Conservation (phyloP, 2,113 vertebrate species). For the Acanthochromis polyacanthus region DNA sequence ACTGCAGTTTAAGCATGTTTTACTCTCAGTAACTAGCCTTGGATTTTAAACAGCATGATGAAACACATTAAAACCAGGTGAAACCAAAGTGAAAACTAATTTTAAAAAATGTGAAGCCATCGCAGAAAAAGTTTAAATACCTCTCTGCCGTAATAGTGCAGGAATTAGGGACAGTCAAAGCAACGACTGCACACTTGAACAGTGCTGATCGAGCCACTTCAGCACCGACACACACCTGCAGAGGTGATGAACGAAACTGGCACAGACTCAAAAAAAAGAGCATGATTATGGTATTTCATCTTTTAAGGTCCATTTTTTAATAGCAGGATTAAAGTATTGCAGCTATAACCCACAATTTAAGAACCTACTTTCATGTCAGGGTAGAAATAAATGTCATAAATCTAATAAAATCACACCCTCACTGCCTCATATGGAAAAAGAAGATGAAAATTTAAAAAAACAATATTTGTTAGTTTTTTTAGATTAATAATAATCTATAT, state of each 20-base stretch:
- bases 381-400: neutral
- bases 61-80: neutral
- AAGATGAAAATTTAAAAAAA: neutral
- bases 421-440: neutral
- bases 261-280: conserved; percentile 36
- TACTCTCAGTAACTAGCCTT: neutral
- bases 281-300: conserved; percentile 31
- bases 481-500: too few relatives aligned
- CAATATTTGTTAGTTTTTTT: too few relatives aligned
- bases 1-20: too few relatives aligned
- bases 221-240: neutral
- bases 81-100: neutral
- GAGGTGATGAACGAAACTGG: conserved; percentile 9
- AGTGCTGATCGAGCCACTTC: conserved; percentile 29
- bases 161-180: conserved; percentile 6
- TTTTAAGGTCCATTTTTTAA: conserved; percentile 13
- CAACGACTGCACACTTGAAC: neutral
- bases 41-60: neutral
- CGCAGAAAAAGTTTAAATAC: conserved; percentile 4
- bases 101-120: neutral
- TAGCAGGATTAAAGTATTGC: conserved; percentile 12
- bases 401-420: neutral
- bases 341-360: neutral
- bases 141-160: neutral
- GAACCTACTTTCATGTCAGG: neutral